Base-by-base conservation (phyloP, 2,888 invertebrate genomes). In the Podabrus alpinus region DNA sequence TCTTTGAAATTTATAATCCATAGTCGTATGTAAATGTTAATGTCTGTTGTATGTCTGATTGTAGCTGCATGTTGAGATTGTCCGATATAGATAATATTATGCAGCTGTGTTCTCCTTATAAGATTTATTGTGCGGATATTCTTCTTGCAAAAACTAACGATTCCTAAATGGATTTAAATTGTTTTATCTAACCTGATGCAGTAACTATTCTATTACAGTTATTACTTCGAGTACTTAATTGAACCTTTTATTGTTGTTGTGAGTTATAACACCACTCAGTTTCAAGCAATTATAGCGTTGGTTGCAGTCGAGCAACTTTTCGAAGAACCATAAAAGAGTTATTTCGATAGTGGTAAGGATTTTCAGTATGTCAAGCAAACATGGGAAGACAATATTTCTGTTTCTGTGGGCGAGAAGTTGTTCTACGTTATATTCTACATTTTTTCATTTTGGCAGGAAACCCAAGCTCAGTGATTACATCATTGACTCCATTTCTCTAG, bases 81-180 rank as follows among this genome's bases (percentile, higher is more conserved):
- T 77, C 77, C 77, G 77, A 77, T 62, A 77, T 77, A 77, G 77
- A 77, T 77, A 77, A 71, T 66, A 69, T 72, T 75, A 69, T 72
- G 72, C 77, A 77, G 77, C 72, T 77, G 77, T 73, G 77, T 74
- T 77, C 77, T 68, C 75, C 71, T 75, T 75, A 73, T 69, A 69
- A 77, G 75, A 77, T 77, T 77, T 77, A 77, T 77, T 73, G 73
- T 70, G 71, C 77, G 77, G 77, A 77, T 77, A 72, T 75, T 71
- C 77, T 69, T 73, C 75, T 64, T 17, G 77, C 73, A 75, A 77
- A 77, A 60, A 66, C 77, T 71, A 77, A 77, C 69, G 61, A 72
- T 69, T 69, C 72, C 64, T 62, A 72, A 72, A 75, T 75, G 67
- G 60, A 59, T 62, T 29, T 61, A 60, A 75, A 64, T 72, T 72